Evolutionary conservation across 2,797 vertebrate genomes (phyloP).

Genomic region (Arctocebus calabarensis): DNA sequence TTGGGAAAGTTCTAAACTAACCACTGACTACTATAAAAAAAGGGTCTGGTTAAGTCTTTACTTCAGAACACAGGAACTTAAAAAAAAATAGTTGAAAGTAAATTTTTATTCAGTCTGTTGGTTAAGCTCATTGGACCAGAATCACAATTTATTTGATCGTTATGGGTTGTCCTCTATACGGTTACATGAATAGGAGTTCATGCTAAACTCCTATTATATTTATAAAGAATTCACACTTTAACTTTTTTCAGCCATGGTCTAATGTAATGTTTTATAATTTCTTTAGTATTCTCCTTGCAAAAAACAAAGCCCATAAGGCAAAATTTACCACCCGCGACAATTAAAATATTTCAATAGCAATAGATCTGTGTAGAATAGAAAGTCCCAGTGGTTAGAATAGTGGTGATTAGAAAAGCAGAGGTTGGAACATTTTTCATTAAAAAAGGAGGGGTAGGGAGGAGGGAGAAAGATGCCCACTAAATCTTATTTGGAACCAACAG

Average conservation of each 20-base stretch:
- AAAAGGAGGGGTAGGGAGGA: fast-evolving
- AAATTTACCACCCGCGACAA: slow-evolving; percentile 52
- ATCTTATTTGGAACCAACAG: background rate
- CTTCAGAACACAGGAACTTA: slow-evolving; percentile 30
- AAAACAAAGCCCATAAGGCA: slow-evolving; percentile 65
- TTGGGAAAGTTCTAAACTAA: slow-evolving; percentile 49
- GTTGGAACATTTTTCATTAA: slow-evolving; percentile 14
- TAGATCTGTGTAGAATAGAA: slow-evolving; percentile 53
- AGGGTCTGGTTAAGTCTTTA: slow-evolving; percentile 23
- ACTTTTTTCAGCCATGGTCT: background rate
- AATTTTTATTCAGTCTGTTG: slow-evolving; percentile 54
- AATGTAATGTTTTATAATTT: slow-evolving; percentile 53
- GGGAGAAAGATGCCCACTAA: background rate
- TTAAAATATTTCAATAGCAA: slow-evolving; percentile 63
- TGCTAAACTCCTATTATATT: slow-evolving; percentile 27
- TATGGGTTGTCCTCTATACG: background rate
- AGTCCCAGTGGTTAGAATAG: slow-evolving; percentile 51
- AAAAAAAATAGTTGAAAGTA: slow-evolving; percentile 63
- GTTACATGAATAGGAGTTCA: background rate
- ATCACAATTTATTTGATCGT: slow-evolving; percentile 14
- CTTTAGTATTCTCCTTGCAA: slow-evolving; percentile 42
- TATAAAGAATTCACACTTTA: slow-evolving; percentile 31
- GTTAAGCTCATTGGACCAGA: slow-evolving; percentile 40
- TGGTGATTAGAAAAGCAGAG: slow-evolving; percentile 14
- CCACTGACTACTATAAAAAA: background rate